These are phyloP conservation scores for Pachyrhynchus sulphureomaculatus DNA, from an alignment of 1,140 invertebrate genomes.

Conservation along the genomic window DNA sequence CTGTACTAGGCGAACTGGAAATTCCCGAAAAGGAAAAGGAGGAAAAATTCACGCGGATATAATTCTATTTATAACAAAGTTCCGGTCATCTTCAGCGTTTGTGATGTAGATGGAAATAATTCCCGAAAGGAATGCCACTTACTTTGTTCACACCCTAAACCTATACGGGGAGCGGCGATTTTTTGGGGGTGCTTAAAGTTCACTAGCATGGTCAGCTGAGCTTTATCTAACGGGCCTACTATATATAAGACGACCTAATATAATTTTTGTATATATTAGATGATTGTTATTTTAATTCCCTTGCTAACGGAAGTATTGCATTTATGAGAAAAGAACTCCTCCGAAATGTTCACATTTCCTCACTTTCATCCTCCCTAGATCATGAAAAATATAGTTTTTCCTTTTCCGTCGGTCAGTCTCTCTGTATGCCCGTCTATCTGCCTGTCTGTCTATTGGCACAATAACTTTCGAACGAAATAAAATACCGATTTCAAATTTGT, in stretches of 20 bases:
- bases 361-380: too few relatives aligned
- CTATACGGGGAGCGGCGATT: conserved; percentile 12
- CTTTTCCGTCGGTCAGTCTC: too few relatives aligned
- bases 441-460: too few relatives aligned
- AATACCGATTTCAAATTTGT: too few relatives aligned
- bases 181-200: conserved; percentile 24
- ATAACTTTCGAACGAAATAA: too few relatives aligned
- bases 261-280: too few relatives aligned
- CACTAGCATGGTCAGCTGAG: conserved; percentile 27
- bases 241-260: too few relatives aligned
- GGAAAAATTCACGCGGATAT: not conserved
- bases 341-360: too few relatives aligned
- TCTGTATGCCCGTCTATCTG: too few relatives aligned
- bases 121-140: conserved; percentile 38
- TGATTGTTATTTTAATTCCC: too few relatives aligned
- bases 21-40: not conserved
- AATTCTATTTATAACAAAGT: conserved; percentile 26
- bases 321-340: not conserved
- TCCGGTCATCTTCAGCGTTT: conserved; percentile 33
- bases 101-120: conserved; percentile 37
- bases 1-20: not conserved
- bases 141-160: conserved; percentile 27
- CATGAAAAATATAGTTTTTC: too few relatives aligned
- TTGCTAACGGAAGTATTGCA: too few relatives aligned
- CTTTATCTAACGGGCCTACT: conserved; percentile 22